These are phyloP conservation scores for Cottoperca gobio DNA, from an alignment of 2,797 vertebrate genomes.

Conservation along the genomic window DNA sequence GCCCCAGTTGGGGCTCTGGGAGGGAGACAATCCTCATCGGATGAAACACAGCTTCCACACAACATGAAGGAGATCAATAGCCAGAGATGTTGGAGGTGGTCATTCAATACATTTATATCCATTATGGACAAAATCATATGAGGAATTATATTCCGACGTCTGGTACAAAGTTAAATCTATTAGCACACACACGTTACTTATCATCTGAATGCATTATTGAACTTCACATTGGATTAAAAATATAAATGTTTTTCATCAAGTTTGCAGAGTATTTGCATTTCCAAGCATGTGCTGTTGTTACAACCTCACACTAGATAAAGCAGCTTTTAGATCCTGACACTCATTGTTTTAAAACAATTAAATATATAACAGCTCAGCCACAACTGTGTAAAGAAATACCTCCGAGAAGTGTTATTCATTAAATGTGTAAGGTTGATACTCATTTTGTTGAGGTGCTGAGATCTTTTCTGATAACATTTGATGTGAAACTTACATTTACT, in stretches of 20 bases:
- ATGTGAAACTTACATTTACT: constrained; percentile 89
- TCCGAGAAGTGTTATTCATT: constrained; percentile 87
- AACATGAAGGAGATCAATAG: constrained; percentile 71
- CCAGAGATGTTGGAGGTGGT: constrained; percentile 55
- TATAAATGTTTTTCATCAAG: background rate
- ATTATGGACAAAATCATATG: constrained; percentile 31
- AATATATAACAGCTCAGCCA: constrained; percentile 67
- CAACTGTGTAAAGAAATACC: constrained; percentile 61
- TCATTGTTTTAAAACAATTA: constrained; percentile 62
- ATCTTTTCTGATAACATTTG: constrained; percentile 82
- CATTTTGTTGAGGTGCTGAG: constrained; percentile 73
- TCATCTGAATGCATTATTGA: background rate
- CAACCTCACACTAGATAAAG: constrained; percentile 16
- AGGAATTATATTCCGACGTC: constrained; percentile 20
- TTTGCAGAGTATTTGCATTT: background rate
- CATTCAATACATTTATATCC: constrained; percentile 59
- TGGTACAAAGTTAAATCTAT: background rate
- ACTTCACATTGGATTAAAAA: background rate
- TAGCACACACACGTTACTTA: background rate
- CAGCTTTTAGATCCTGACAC: constrained; percentile 50
- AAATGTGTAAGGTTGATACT: constrained; percentile 87
- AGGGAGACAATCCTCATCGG: constrained; percentile 72
- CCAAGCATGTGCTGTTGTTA: background rate
- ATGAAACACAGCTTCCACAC: constrained; percentile 77
- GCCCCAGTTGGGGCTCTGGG: constrained; percentile 72